Conservation (phyloP, 2,888 invertebrate genomes). For the Sarcophaga variegata region DNA sequence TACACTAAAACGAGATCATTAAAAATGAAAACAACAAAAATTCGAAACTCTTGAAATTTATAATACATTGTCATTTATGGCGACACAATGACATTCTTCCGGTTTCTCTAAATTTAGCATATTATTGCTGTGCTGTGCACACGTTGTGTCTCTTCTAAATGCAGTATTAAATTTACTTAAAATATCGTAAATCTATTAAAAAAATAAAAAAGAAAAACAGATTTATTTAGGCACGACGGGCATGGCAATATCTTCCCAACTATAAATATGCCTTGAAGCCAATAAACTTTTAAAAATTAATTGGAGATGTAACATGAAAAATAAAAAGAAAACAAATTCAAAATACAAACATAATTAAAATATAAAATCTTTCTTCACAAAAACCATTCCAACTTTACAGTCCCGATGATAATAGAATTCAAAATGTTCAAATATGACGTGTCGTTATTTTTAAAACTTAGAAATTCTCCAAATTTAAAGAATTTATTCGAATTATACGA, state of each 20-base stretch:
- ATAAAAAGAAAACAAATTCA: not conserved
- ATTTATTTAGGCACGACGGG: too few species aligned
- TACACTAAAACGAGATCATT: not conserved
- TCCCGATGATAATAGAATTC: not conserved
- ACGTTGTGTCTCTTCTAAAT: not conserved
- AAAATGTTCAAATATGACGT: not conserved
- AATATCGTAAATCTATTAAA: slow-evolving; percentile 42
- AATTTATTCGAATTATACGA: not conserved
- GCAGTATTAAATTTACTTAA: slow-evolving; percentile 11
- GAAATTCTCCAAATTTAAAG: slow-evolving; percentile 6
- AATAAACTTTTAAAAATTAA: slow-evolving; percentile 62
- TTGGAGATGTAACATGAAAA: slow-evolving; percentile 40
- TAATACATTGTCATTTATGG: slow-evolving; percentile 2
- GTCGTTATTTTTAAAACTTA: not conserved
- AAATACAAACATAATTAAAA: slow-evolving; percentile 28
- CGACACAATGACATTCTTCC: slow-evolving; percentile 28
- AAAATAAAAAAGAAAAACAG: not conserved
- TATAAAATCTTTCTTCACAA: not conserved
- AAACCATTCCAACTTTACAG: too few species aligned
- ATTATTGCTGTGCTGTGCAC: not conserved
- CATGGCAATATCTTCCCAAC: too few species aligned
- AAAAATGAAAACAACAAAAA: not conserved
- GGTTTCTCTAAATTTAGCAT: slow-evolving; percentile 16
- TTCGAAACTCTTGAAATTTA: not conserved
- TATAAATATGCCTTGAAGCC: slow-evolving; percentile 19